Percentiles rank a stretch among this genome's conserved stretches.
These are phyloP conservation scores for Moxostoma hubbsi DNA, from an alignment of 2,797 vertebrate genomes.

Conservation along the genomic window DNA sequence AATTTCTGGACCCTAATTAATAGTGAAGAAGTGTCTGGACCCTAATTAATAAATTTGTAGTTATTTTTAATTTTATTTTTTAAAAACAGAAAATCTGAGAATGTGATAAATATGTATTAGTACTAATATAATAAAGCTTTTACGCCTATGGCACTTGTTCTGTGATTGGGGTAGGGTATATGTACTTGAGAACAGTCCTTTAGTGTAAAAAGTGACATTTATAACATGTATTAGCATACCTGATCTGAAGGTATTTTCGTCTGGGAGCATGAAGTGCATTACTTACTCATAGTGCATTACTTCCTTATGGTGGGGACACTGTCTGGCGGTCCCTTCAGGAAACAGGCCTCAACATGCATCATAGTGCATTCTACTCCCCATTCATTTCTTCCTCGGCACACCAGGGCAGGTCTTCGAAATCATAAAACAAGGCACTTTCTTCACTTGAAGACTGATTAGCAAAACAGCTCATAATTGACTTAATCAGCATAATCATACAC, in stretches of 20 bases:
- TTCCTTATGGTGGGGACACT: constrained; percentile 38
- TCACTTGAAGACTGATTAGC: constrained; percentile 42
- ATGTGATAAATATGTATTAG: neutral
- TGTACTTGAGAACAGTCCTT: constrained; percentile 22
- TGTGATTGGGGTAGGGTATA: neutral
- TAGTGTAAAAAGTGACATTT: neutral
- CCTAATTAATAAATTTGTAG: constrained; percentile 6
- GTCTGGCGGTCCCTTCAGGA: constrained; percentile 51
- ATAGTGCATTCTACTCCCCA: constrained; percentile 3
- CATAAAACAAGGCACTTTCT: constrained; percentile 40
- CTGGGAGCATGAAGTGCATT: constrained; percentile 6
- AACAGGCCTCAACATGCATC: constrained; percentile 43
- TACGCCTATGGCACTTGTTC: constrained; percentile 6
- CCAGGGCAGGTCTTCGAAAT: constrained; percentile 50
- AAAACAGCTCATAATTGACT: constrained; percentile 10
- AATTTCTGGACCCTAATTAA: constrained; percentile 15
- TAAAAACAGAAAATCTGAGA: constrained; percentile 16
- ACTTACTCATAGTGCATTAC: constrained; percentile 32
- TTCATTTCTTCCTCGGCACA: constrained; percentile 42
- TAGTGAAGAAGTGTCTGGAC: constrained; percentile 18
- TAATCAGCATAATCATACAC: constrained; percentile 18
- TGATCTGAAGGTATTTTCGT: constrained; percentile 24
- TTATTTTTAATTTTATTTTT: neutral
- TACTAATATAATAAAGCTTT: constrained; percentile 29
- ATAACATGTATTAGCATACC: neutral